Conservation (phyloP, 2,113 vertebrate species). For the Mobula birostris region DNA sequence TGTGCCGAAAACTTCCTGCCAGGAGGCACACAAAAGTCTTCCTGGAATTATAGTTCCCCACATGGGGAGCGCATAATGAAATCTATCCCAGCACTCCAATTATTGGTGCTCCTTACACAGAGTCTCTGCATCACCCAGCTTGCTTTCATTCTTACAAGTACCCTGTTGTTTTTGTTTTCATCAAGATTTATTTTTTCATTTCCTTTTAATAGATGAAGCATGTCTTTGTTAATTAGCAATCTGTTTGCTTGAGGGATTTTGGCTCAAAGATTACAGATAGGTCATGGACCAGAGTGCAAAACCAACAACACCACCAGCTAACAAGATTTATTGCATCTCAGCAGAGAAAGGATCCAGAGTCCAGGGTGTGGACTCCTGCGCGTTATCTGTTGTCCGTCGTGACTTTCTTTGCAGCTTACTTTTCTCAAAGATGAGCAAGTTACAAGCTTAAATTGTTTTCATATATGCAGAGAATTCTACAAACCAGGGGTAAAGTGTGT, state of each 20-base stretch:
- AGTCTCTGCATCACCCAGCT: constrained; percentile 9
- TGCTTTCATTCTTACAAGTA: background rate
- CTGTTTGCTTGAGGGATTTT: constrained; percentile 10
- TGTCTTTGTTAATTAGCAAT: constrained; percentile 34
- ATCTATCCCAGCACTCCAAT: background rate
- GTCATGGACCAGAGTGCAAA: background rate
- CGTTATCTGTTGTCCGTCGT: background rate
- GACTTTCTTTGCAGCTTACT: background rate
- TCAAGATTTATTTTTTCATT: constrained; percentile 25
- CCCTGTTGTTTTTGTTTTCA: constrained; percentile 25
- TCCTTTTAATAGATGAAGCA: constrained; percentile 35
- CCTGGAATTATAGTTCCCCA: constrained; percentile 9
- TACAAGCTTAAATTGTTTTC: background rate
- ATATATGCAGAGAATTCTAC: background rate
- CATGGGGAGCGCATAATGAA: background rate
- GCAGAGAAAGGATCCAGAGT: too few relatives aligned
- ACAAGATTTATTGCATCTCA: background rate
- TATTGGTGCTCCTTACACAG: background rate
- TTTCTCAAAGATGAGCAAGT: background rate
- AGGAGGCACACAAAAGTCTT: background rate
- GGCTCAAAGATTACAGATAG: constrained; percentile 17
- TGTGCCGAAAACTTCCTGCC: background rate
- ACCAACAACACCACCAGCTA: background rate
- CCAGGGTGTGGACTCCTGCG: background rate
- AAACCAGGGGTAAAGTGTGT: background rate